Base-by-base conservation (phyloP, 2,888 invertebrate species). In the Mythimna vitellina region DNA sequence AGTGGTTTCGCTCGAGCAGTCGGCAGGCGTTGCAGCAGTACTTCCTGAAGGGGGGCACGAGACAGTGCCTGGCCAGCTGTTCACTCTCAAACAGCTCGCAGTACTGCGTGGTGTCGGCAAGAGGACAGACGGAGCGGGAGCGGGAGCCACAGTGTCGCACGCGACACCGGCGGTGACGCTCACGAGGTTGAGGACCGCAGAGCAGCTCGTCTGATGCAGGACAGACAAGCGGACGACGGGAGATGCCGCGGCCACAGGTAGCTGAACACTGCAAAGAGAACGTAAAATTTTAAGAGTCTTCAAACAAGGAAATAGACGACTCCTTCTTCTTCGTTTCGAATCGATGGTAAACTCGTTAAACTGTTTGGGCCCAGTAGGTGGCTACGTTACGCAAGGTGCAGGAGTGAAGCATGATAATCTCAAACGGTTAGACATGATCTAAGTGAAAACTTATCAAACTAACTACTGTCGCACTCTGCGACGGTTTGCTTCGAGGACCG, bases 21-120 rank as follows among this genome's bases (percentile, higher is more conserved):
- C 88, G 88, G 74, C 97, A 97, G 1, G 97, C 92, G 83, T 96
- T 96, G 85, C 97, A 97, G 86, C 97, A 97, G 66, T 96, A 93
- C 79, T 94, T 95, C 76, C 96, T 96, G 83, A 97, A 97, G 0
- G 95, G 96, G 0, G 96, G 95, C 46, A 97, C 91, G 0, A 92
- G 90, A 86, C 97, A 97, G 91, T 97, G 97, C 17, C 95, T 89
- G n/a, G 87, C 90, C 0, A 97, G 89, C 46, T 94, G 91, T 4
- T 94, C 93, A 1, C 76, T 29, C 56, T 90, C 90, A 76, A 95
- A 94, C 5, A 96, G 90, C 51, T 94, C 93, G 89, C 97, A 97
- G 90, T 96, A 96, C 78, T 95, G 93, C 6, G 95, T 93, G 71
- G 91, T 91, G 87, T 97, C 96, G 3, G 83, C 76, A 9, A 86